Percentiles rank a stretch among this genome's conserved stretches.
Conservation (phyloP, 2,888 invertebrate genomes). For the Lithophane leautieri region DNA sequence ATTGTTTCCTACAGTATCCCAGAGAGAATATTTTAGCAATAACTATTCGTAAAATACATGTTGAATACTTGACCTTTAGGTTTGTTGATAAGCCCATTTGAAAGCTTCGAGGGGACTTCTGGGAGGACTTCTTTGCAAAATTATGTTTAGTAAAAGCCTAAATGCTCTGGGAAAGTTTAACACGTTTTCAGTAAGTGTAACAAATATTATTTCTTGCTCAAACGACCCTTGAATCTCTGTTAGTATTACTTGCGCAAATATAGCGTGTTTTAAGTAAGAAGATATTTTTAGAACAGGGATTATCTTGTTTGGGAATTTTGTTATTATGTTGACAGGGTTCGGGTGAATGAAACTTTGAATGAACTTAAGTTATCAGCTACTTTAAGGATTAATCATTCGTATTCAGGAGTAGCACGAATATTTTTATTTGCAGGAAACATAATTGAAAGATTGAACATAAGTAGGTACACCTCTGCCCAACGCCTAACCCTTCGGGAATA, state of each 20-base stretch:
- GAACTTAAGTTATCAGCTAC: background rate
- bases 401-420: background rate
- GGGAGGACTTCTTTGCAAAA: background rate
- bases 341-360: conserved; percentile 1
- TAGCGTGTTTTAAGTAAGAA: background rate
- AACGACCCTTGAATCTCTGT: conserved; percentile 21
- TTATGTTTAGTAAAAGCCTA: conserved; percentile 3
- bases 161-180: conserved; percentile 6
- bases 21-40: background rate
- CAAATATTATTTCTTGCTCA: conserved; percentile 45
- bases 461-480: background rate
- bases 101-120: background rate
- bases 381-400: background rate
- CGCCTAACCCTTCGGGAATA: background rate
- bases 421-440: background rate
- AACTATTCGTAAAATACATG: conserved; percentile 9
- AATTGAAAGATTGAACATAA: background rate
- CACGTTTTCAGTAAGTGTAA: conserved; percentile 18
- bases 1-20: conserved; percentile 11
- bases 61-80: background rate
- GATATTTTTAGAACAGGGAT: conserved; percentile 26
- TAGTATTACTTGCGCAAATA: conserved; percentile 12
- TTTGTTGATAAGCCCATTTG: conserved; percentile 14
- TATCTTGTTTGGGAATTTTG: conserved; percentile 21
- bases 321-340: background rate